phyloP scores from a whole-genome alignment of 2,113 vertebrate species.

The Osmerus eperlanus region DNA sequence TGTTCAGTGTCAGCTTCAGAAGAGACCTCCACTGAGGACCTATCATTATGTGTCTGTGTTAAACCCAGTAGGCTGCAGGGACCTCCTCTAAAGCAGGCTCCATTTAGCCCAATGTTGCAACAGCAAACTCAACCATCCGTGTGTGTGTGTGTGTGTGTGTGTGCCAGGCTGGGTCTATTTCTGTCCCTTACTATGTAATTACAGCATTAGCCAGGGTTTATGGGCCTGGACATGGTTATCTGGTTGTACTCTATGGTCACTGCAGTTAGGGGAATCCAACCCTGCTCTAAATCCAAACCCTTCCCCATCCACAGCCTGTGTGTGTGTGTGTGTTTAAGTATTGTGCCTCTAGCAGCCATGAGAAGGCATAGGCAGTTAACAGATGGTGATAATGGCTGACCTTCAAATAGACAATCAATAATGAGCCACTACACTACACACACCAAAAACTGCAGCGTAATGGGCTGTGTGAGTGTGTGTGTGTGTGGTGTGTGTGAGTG shows the following conservation, averaged over 20 bases:
- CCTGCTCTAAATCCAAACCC: too few relatives aligned
- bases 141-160: slow-evolving; percentile 18
- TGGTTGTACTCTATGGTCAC: background rate
- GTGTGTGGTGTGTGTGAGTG: background rate
- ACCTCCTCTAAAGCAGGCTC: too few relatives aligned
- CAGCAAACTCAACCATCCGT: too few relatives aligned
- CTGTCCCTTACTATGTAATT: slow-evolving; percentile 58
- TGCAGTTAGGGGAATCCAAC: too few relatives aligned
- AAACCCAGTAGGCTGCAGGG: slow-evolving; percentile 20
- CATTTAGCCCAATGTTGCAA: background rate
- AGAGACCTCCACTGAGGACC: background rate
- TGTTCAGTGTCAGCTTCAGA: slow-evolving; percentile 37
- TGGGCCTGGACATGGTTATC: slow-evolving; percentile 5
- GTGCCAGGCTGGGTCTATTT: slow-evolving; percentile 61
- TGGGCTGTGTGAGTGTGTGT: background rate
- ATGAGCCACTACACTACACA: background rate
- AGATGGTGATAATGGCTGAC: background rate
- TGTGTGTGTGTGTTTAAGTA: background rate
- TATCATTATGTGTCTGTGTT: slow-evolving; percentile 37
- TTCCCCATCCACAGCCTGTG: background rate
- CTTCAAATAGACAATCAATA: background rate
- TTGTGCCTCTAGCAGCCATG: background rate
- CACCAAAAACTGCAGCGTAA: background rate
- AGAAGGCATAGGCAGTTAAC: background rate
- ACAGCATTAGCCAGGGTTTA: slow-evolving; percentile 48